Conservation (phyloP, 92 coral and sea anemone genomes). For the Siderastrea radians region DNA sequence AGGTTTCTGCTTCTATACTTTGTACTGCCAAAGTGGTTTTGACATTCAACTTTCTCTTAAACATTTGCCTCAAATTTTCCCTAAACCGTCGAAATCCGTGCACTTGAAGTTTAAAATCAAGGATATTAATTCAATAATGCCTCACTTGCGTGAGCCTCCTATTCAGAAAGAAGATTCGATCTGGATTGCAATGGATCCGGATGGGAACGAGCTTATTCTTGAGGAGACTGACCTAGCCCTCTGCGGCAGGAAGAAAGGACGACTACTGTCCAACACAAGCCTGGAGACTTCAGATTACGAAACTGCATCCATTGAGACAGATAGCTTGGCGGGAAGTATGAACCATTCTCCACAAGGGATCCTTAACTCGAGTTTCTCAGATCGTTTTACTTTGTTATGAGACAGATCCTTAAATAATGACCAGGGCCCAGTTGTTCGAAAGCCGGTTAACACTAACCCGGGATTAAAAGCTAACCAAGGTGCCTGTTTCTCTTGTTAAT, state of each 20-base stretch:
- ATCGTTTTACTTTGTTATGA: slow-evolving; percentile 10
- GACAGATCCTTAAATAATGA: background rate
- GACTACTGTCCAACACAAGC: slow-evolving; percentile 23
- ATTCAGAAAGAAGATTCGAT: slow-evolving; percentile 63
- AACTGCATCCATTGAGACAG: slow-evolving; percentile 72
- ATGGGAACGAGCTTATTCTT: slow-evolving; percentile 86
- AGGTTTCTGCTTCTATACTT: slow-evolving; percentile 84
- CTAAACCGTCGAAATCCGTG: slow-evolving; percentile 71
- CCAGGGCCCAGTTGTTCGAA: too few relatives aligned
- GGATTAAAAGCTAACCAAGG: too few relatives aligned
- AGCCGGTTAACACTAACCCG: too few relatives aligned
- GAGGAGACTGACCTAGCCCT: slow-evolving; percentile 69
- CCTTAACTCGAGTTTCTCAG: slow-evolving; percentile 6
- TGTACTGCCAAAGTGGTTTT: slow-evolving; percentile 81
- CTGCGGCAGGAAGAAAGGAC: background rate
- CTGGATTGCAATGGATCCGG: slow-evolving; percentile 92
- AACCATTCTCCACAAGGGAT: slow-evolving; percentile 41
- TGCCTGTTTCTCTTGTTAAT: too few relatives aligned
- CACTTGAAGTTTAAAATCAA: slow-evolving; percentile 78
- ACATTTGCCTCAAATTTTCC: slow-evolving; percentile 71
- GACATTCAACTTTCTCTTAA: slow-evolving; percentile 94
- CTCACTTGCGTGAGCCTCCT: slow-evolving; percentile 73
- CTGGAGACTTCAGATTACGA: slow-evolving; percentile 89
- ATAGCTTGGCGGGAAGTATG: slow-evolving; percentile 62
- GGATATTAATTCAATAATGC: slow-evolving; percentile 66